Conservation (phyloP, 2,113 vertebrate genomes). For the Machaerirhynchus nigripectus region DNA sequence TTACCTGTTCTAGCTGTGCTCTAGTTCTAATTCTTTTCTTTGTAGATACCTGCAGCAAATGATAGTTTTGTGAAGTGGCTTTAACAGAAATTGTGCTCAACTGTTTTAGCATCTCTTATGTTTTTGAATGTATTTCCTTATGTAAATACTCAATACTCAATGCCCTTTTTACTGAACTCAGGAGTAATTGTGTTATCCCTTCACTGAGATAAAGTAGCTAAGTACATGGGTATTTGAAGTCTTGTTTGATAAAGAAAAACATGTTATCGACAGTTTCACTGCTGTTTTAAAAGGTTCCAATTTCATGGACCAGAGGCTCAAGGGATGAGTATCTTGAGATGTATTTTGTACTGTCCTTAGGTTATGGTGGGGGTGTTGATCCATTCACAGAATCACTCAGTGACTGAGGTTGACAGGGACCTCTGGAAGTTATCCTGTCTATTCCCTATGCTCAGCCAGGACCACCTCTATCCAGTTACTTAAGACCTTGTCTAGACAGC, state of each 20-base stretch:
- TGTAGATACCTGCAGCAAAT: neutral
- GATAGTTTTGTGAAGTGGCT: neutral
- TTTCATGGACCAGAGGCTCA: neutral
- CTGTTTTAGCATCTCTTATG: neutral
- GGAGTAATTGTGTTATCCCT: neutral
- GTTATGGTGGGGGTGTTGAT: neutral
- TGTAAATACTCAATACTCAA: neutral
- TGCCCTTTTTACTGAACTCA: neutral
- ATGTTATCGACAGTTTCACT: neutral
- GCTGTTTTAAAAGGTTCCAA: neutral
- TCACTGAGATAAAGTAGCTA: neutral
- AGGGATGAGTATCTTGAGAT: neutral
- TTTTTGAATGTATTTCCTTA: neutral
- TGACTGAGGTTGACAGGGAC: neutral
- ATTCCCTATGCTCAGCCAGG: neutral
- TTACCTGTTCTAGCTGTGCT: neutral
- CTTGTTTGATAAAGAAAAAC: neutral
- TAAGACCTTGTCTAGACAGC: fast-evolving
- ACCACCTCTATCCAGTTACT: neutral
- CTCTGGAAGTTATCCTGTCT: neutral
- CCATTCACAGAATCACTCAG: neutral
- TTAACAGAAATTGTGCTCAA: neutral
- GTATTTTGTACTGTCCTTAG: neutral
- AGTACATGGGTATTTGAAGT: neutral
- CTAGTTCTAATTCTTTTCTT: neutral